A percentile compares a stretch with the other conserved stretches of the same genome.
phyloP scores from a whole-genome alignment of 1,140 invertebrate genomes.

The Panagrolaimus sp. region DNA sequence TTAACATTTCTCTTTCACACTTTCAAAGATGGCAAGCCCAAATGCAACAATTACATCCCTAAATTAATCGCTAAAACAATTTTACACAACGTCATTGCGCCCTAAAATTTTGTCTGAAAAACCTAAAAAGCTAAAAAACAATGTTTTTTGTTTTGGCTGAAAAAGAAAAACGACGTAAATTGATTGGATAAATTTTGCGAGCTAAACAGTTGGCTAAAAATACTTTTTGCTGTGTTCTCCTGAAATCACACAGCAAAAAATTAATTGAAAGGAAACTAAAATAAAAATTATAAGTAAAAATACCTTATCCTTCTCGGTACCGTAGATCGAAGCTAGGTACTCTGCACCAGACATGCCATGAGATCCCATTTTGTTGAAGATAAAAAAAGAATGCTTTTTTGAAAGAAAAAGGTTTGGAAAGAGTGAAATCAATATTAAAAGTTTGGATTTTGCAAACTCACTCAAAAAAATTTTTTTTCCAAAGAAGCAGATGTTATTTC shows the following conservation, averaged over 20 bases:
- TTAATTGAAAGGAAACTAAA: neutral
- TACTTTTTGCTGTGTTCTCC: neutral
- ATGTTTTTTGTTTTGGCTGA: neutral
- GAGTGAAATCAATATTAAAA: too few relatives aligned
- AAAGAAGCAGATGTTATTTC: too few relatives aligned
- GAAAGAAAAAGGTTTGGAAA: too few relatives aligned
- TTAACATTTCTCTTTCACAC: neutral
- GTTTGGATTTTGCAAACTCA: too few relatives aligned
- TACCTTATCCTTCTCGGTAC: conserved; percentile 91
- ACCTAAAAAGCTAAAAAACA: conserved; percentile 8
- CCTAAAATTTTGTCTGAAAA: neutral
- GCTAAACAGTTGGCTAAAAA: too few relatives aligned
- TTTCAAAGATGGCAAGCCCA: conserved; percentile 11
- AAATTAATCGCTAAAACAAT: conserved; percentile 7
- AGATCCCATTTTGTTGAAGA: neutral
- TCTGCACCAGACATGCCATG: conserved; percentile 67
- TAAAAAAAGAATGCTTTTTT: too few relatives aligned
- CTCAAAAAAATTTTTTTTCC: too few relatives aligned
- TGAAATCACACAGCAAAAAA: conserved; percentile 2
- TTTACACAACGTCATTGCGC: neutral
- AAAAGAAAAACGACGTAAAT: conserved; percentile 10
- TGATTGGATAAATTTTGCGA: neutral
- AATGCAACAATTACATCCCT: conserved; percentile 3
- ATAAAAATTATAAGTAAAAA: conserved; percentile 3
- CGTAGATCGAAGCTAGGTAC: conserved; percentile 96